A percentile compares a stretch with the other conserved stretches of the same genome.
These are phyloP conservation scores for Ochropleura leucogaster DNA, from an alignment of 2,888 invertebrate genomes.

Conservation along the genomic window DNA sequence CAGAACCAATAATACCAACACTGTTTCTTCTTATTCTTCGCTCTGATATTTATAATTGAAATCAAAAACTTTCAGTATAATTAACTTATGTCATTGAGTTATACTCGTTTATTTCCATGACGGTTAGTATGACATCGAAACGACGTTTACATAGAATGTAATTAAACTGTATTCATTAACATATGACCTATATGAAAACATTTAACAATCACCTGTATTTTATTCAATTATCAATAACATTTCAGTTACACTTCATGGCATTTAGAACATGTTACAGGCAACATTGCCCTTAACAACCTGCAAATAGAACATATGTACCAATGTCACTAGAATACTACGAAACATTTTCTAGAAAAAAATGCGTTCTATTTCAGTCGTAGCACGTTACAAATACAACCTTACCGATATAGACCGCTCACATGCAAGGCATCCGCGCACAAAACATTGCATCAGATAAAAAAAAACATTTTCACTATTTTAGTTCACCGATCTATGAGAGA, in stretches of 20 bases:
- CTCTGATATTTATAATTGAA: neutral
- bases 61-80: neutral
- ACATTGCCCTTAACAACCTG: constrained; percentile 3
- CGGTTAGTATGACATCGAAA: neutral
- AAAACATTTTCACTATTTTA: constrained; percentile 52
- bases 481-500: constrained; percentile 64
- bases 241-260: constrained; percentile 2
- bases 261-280: neutral
- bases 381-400: constrained; percentile 52
- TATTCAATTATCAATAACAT: constrained; percentile 10
- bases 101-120: constrained; percentile 3
- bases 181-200: constrained; percentile 20
- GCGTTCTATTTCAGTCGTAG: constrained; percentile 55
- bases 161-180: constrained; percentile 25
- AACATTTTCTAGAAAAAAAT: constrained; percentile 50
- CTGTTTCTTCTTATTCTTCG: neutral
- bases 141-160: constrained; percentile 14
- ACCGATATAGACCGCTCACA: constrained; percentile 54
- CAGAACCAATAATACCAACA: neutral
- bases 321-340: constrained; percentile 42
- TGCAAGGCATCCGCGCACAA: constrained; percentile 40
- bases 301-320: constrained; percentile 20
- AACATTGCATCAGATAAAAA: constrained; percentile 45
- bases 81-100: constrained; percentile 6
- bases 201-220: constrained; percentile 10